phyloP scores from a whole-genome alignment of 2,113 vertebrate species.

The Nematolebias whitei region DNA sequence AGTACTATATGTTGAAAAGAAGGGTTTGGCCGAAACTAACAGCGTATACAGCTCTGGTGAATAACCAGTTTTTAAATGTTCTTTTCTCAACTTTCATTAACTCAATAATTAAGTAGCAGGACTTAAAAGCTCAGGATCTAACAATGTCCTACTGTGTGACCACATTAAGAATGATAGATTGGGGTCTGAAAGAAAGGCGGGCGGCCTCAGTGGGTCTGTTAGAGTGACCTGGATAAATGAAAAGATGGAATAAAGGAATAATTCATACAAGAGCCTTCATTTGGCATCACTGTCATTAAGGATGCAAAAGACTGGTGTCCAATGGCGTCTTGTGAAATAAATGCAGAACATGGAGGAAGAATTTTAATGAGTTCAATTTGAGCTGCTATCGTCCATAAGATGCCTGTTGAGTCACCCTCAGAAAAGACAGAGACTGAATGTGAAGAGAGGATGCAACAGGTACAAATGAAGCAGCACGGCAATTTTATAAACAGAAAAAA shows the following conservation, averaged over 20 bases:
- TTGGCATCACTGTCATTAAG: slow-evolving; percentile 4
- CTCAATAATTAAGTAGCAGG: neutral
- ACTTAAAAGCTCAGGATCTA: neutral
- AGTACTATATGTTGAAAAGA: neutral
- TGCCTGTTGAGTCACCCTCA: slow-evolving; percentile 12
- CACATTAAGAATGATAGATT: slow-evolving; percentile 1
- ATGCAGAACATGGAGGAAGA: neutral
- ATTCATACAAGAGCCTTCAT: neutral
- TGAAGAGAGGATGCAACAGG: slow-evolving; percentile 1
- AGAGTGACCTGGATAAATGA: neutral
- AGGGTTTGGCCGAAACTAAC: neutral
- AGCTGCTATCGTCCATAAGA: neutral
- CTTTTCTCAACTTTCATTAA: neutral
- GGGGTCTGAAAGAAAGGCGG: slow-evolving; percentile 1
- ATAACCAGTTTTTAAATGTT: neutral
- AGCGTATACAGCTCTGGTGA: neutral
- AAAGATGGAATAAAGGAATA: neutral
- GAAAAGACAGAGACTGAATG: slow-evolving; percentile 10
- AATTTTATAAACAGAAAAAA: slow-evolving; percentile 24
- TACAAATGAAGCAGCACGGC: neutral
- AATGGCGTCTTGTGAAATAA: neutral
- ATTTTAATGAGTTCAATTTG: neutral
- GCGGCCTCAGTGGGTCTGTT: slow-evolving; percentile 1
- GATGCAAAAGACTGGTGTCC: neutral
- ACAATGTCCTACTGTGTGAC: slow-evolving; percentile 4